Evolutionary conservation across 1,140 invertebrate species (phyloP), one percentile per base, ranked within the genome.

Genomic region (Pseudobourletiella spinata): DNA sequence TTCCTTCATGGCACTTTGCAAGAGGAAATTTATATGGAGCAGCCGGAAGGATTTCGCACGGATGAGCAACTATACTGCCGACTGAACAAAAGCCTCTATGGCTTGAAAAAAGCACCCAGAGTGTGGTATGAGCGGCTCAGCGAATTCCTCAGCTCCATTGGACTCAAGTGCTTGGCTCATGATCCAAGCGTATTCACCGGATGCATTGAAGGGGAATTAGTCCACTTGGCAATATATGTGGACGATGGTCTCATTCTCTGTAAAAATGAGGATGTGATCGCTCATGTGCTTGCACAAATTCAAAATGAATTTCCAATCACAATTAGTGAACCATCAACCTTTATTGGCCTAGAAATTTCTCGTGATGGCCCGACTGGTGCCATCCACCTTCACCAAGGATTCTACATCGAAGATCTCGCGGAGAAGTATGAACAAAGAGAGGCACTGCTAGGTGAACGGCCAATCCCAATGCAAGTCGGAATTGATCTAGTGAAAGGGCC

Each of bases 111-210:
- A 67, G 43, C 61, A 28, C 57, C 52, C 2, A 16, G 58, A 11
- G 26, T 35, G 6, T 70, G 64, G 62, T 32, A 30, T 42, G 22
- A 56, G 15, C 44, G 16, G 14, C 18, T 71, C 2, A 50, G 54
- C 25, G 72, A 74, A 59, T 75, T 73, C 59, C 77, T 79, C 24
- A 76, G 73, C 64, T 71, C 75, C 14, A 57, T 78, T 6, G 78
- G 77, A 73, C 71, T 78, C 64, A 67, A 74, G 24, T 73, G 70
- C 59, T 72, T 71, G 42, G 51, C 59, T 11, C 76, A 75, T 72
- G 76, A 75, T 54, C 76, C 73, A 25, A 63, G 73, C 71, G 73
- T 77, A 28, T 73, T 60, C 20, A 74, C 77, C 69, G 22, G 48
- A 0, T 30, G 74, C 25, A 56, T 77, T n/a, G 14, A 64, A 30